Conservation (phyloP, 2,888 invertebrate genomes). For the Blastobasis lacticolella region DNA sequence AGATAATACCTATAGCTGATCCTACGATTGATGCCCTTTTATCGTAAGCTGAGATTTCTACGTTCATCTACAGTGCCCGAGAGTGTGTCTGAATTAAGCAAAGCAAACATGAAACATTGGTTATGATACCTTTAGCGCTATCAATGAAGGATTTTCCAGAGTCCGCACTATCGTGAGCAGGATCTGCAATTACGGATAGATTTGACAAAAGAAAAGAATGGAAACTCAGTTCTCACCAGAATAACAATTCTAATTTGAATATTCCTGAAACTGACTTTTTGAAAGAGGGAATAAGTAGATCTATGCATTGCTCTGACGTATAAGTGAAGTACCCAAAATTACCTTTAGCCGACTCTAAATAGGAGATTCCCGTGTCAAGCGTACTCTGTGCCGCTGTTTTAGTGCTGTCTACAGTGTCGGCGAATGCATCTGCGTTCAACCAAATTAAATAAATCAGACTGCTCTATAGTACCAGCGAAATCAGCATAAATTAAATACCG, state of each 20-base stretch:
- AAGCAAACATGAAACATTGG: not conserved
- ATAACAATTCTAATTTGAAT: too few relatives aligned
- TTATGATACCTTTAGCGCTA: conserved; percentile 23
- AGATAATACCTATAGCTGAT: conserved; percentile 27
- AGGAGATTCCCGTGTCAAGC: conserved; percentile 33
- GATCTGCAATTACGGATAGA: too few relatives aligned
- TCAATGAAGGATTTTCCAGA: conserved; percentile 20
- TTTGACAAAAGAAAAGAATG: too few relatives aligned
- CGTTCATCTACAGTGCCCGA: too few relatives aligned
- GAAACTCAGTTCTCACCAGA: too few relatives aligned
- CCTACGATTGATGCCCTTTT: conserved; percentile 32
- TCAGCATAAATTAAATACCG: too few relatives aligned
- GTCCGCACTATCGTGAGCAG: too few relatives aligned
- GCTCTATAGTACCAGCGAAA: too few relatives aligned
- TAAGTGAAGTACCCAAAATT: conserved; percentile 1
- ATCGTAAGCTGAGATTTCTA: conserved; percentile 26
- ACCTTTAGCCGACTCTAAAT: conserved; percentile 27
- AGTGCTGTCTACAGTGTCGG: conserved; percentile 43
- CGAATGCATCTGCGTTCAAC: conserved; percentile 30
- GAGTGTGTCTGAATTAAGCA: too few relatives aligned
- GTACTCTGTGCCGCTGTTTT: conserved; percentile 34
- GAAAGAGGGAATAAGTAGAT: too few relatives aligned
- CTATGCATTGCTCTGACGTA: too few relatives aligned
- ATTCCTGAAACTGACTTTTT: too few relatives aligned
- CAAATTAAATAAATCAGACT: not conserved